Evolutionary conservation across 2,797 vertebrate genomes (phyloP).

Genomic region (Gymnoscopelus microlampas): DNA sequence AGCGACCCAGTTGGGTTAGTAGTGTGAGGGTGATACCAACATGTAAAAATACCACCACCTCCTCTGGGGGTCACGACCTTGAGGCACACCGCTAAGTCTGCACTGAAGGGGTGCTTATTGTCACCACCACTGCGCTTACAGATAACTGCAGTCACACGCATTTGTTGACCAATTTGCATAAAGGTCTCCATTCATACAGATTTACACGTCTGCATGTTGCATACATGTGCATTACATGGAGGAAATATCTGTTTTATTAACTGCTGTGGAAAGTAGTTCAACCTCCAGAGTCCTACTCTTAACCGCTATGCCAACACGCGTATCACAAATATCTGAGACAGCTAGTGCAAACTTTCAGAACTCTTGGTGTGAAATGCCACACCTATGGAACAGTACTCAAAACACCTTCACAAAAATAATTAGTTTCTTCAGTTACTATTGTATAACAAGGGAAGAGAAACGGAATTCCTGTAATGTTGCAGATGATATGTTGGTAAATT

Average conservation of each 20-base stretch:
- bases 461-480: conserved; percentile 3
- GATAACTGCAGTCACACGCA: neutral
- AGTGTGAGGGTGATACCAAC: conserved; percentile 41
- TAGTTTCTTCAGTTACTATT: conserved; percentile 18
- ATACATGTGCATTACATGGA: neutral
- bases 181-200: conserved; percentile 29
- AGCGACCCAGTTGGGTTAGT: conserved; percentile 28
- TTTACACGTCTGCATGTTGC: conserved; percentile 3
- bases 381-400: conserved; percentile 32
- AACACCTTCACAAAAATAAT: conserved; percentile 37
- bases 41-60: conserved; percentile 40
- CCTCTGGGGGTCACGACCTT: conserved; percentile 30
- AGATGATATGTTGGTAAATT: neutral
- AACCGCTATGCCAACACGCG: conserved; percentile 15
- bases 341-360: conserved; percentile 43
- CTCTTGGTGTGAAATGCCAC: conserved; percentile 66
- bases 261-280: too few relatives aligned
- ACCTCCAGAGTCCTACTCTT: too few relatives aligned
- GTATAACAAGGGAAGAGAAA: neutral
- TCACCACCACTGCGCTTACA: conserved; percentile 6
- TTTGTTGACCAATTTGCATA: conserved; percentile 1
- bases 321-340: conserved; percentile 22
- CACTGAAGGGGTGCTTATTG: conserved; percentile 45
- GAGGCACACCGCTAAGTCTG: conserved; percentile 41
- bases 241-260: neutral